Evolutionary conservation across 2,888 invertebrate species (phyloP), one percentile per base, ranked within the genome.

Genomic region (Thymelicus sylvestris): DNA sequence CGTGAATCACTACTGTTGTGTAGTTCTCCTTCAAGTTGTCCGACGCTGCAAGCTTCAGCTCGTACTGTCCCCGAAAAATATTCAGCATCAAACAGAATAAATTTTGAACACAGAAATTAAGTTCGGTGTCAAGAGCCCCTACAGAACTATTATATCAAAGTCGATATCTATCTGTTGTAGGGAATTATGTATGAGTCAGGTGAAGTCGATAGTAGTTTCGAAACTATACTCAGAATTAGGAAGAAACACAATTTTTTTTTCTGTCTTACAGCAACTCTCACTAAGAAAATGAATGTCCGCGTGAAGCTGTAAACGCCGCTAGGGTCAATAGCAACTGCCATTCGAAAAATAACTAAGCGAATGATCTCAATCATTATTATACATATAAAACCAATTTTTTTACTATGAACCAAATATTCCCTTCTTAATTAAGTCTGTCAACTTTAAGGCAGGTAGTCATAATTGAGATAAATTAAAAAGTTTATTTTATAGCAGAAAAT

Each of bases 1-100:
- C 98, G 92, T 98, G 98, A 85, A 99, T 98, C 85, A 98, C 98
- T 78, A 99, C 98, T 55, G 98, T 98, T 59, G 98, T 98, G 94
- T 97, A 98, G 95, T 98, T 98, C 93, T 99, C 98, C 95, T 98
- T 98, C 87, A 98, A 95, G 95, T 99, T 99, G 95, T 98, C 98
- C 76, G 99, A 98, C 68, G 98, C 98, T 73, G 98, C 98, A 92
- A 98, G 95, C 88, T 98, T 97, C 89, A 98, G 95, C 94, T 98
- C 98, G 94, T 98, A 98, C 97, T 98, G 94, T 79, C 82, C 79
- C 81, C 82, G 81, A 83, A 75, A 76, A 79, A 77, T 74, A 73
- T 67, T 57, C 66, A 19, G 50, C 70, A 62, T 67, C 59, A 59
- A 41, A 47, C 3, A 66, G 44, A 44, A 10, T 44, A 12, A 44